A percentile compares a stretch with the other conserved stretches of the same genome.
Evolutionary conservation across 2,888 invertebrate species (phyloP).

Genomic region (Perizoma flavofasciatum): DNA sequence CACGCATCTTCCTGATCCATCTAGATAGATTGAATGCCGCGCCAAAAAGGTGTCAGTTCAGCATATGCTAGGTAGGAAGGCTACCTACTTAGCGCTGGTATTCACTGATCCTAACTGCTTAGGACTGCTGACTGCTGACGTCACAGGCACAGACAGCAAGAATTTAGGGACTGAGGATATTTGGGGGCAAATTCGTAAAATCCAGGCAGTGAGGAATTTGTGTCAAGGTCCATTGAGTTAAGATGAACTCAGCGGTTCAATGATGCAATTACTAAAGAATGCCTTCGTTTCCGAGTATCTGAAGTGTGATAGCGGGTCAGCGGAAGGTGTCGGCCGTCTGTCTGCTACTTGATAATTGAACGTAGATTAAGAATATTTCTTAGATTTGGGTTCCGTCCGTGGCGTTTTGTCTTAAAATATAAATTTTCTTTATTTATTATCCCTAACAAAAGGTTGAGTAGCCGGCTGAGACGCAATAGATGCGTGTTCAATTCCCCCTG

Average conservation of each 20-base stretch:
- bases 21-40: too few relatives aligned
- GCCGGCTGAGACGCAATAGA: not conserved
- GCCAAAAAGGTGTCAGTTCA: too few relatives aligned
- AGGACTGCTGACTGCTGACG: too few relatives aligned
- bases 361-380: slow-evolving; percentile 1
- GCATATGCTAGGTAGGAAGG: too few relatives aligned
- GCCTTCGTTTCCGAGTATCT: slow-evolving; percentile 27
- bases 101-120: too few relatives aligned
- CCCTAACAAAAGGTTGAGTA: too few relatives aligned
- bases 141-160: too few relatives aligned
- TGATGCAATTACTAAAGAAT: slow-evolving; percentile 33
- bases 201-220: slow-evolving; percentile 4
- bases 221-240: slow-evolving; percentile 24
- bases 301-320: slow-evolving; percentile 25
- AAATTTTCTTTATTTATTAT: too few relatives aligned
- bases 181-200: slow-evolving; percentile 2
- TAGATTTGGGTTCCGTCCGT: not conserved
- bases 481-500: too few relatives aligned
- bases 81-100: too few relatives aligned
- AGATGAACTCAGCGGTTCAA: slow-evolving; percentile 17
- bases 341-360: not conserved
- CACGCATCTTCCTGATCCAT: too few relatives aligned
- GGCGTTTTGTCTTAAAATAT: too few relatives aligned
- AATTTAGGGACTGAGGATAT: not conserved
- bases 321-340: slow-evolving; percentile 12